Evolutionary conservation across 2,113 vertebrate species (phyloP), one percentile per base, ranked within the genome.

Genomic region (Naja naja): DNA sequence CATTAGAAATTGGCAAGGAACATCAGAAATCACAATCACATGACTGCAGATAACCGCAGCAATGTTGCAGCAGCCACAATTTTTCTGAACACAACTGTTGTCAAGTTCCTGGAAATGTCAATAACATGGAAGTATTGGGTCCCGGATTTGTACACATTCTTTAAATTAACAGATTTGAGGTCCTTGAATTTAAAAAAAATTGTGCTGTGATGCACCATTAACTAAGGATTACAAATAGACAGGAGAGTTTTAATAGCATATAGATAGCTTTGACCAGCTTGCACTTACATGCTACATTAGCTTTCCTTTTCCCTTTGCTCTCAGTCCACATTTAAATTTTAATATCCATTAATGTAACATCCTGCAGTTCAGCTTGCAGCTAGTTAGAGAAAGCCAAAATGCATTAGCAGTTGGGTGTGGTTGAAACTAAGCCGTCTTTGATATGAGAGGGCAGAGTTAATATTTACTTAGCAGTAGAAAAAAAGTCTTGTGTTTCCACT

Each of bases 381-480:
- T 45, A 60, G 34, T n/a, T 43, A 89, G 87, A 64, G 69, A 81
- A 81, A 55, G 64, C 34, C 18, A 47, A 53, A 47, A 27, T 69
- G 55, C 88, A 85, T 53, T 60, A 86, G 69, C 49, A 69, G 53
- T 45, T 64, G 49, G 90, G 91, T 54, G 81, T 25, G 81, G 88
- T 89, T 92, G 88, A 39, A 87, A 85, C 45, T 54, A 91, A 90
- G 14, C 91, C 58, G 34, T 43, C 27, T 69, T 87, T 49, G 74
- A 89, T 86, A 69, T 87, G 39, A 49, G 22, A 93, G 74, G 39
- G 22, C 74, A 87, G 81, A 49, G 81, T 94, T 90, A 69, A 94
- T 92, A 87, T 90, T 92, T 90, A 74, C 88, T 56, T 27, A 69
- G 49, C 81, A 56, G 20, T 53, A 39, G 45, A 87, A 16, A 86